Evolutionary conservation across 2,888 invertebrate species (phyloP), one percentile per base, ranked within the genome.

Genomic region (Taenaris catops): DNA sequence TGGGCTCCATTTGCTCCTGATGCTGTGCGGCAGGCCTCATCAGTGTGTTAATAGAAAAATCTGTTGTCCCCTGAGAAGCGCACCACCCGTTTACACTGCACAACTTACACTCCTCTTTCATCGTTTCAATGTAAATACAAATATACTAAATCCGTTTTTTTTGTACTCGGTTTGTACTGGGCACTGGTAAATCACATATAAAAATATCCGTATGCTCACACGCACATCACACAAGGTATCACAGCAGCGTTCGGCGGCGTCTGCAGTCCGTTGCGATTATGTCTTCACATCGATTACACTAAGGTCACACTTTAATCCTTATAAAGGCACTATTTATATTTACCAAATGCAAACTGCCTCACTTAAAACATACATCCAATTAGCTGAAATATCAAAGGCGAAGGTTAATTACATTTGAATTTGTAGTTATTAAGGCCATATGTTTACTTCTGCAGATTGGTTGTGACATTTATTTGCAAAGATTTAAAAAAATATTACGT

Each of bases 151-250:
- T 76, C 80, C 81, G 76, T 73, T 83, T 84, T 83, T 84, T 78
- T 83, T 81, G 86, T 86, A 86, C 86, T 86, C 81, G 84, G 83
- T 83, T 81, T 84, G 86, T 86, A 86, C 86, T 76, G 74, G 81
- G 78, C 80, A 80, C 79, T 80, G 71, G 65, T 86, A 84, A 84
- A 86, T 86, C 80, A 86, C 84, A 84, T 84, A 83, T 71, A 86
- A 81, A 84, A 84, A 83, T 84, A 84, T 81, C 74, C 73, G 64
- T 69, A 68, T n/a, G n/a, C n/a, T 68, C 64, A 68, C 62, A 72
- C 69, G 67, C 81, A 72, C 79, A 84, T 84, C 84, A 86, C 84
- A 86, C 81, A 63, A 69, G 62, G 42, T 86, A 86, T 86, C 86
- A 86, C 86, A 86, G 83, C 75, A 66, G 69, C 64, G 65, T 74